These are phyloP conservation scores for Mormyrus proboscirostris DNA, from an alignment of 2,797 vertebrate genomes.

Conservation along the genomic window DNA sequence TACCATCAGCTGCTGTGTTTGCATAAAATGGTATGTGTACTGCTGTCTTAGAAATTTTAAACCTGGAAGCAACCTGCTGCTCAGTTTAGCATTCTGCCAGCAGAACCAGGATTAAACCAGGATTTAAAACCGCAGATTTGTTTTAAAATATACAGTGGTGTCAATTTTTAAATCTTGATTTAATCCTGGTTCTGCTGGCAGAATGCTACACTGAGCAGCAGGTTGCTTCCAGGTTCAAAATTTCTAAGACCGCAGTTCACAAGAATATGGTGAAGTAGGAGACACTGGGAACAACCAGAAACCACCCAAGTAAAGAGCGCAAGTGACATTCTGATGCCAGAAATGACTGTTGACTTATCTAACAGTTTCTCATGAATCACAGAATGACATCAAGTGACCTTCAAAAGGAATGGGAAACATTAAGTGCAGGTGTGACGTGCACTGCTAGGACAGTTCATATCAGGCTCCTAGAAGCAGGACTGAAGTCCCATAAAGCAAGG, in stretches of 20 bases:
- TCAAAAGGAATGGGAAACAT: neutral
- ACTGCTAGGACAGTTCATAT: neutral
- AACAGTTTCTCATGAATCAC: neutral
- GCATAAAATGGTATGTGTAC: neutral
- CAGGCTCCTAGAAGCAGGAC: neutral
- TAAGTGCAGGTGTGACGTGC: neutral
- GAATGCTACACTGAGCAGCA: too few species aligned
- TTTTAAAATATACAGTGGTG: neutral
- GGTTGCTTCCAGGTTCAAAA: too few species aligned
- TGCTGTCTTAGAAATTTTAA: neutral
- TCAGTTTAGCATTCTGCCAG: neutral
- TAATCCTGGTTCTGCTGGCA: too few species aligned
- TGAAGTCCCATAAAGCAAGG: neutral
- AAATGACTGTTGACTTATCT: neutral
- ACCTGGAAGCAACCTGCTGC: too few species aligned
- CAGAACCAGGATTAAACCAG: neutral
- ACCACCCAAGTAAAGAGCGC: neutral
- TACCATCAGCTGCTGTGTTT: neutral
- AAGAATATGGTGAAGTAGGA: too few species aligned
- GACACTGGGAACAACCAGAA: neutral
- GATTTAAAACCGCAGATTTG: neutral
- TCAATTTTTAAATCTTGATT: neutral
- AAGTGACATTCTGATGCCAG: neutral
- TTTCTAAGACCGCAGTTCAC: too few species aligned
- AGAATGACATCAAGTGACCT: neutral